Conservation (phyloP, 2,113 vertebrate species). For the Hemiscyllium ocellatum region DNA sequence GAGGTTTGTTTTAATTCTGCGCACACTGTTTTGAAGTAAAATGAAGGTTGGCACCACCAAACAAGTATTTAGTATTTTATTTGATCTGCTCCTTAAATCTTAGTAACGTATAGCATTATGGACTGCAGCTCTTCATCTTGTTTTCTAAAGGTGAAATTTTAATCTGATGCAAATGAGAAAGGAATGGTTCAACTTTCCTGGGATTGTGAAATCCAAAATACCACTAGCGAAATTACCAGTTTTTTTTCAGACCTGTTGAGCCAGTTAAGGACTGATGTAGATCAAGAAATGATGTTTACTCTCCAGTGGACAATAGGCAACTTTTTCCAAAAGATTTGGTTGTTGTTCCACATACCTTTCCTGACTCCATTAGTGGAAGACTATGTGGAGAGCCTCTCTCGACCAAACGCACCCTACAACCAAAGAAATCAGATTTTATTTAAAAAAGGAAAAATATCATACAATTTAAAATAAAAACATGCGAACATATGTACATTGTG, state of each 20-base stretch:
- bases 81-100: background rate
- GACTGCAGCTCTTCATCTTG: too few relatives aligned
- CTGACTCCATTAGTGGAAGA: conserved; percentile 87
- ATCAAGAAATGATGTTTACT: background rate
- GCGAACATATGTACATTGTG: background rate
- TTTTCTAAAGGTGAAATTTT: background rate
- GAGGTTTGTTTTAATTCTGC: background rate
- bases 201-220: background rate
- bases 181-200: background rate
- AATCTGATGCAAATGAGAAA: background rate
- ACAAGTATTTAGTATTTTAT: background rate
- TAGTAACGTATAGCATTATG: background rate
- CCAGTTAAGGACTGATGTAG: background rate
- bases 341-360: conserved; percentile 67
- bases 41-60: too few relatives aligned
- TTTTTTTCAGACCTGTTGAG: background rate
- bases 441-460: background rate
- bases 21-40: background rate
- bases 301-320: background rate
- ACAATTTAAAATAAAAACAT: background rate
- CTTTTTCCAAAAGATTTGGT: background rate
- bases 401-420: conserved; percentile 80
- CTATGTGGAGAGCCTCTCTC: conserved; percentile 93
- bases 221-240: background rate
- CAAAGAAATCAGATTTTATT: background rate